Conservation (phyloP, 2,888 invertebrate genomes). For the Neoitamus cyanurus region DNA sequence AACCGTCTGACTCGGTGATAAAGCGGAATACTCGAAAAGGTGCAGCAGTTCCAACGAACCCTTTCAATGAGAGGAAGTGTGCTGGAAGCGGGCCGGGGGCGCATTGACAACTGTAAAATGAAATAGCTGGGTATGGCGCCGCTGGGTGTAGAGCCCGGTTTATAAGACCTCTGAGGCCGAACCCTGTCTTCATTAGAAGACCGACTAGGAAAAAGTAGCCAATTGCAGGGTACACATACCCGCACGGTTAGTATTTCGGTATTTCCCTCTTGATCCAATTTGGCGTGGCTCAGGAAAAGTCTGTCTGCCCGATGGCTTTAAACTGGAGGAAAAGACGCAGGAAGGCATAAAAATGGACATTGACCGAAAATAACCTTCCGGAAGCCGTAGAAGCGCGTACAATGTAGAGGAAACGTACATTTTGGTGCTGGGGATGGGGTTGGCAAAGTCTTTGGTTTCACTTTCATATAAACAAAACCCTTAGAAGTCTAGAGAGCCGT, state of each 20-base stretch:
- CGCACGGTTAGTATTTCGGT: not conserved
- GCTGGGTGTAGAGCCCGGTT: not conserved
- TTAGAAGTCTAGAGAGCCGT: conserved; percentile 28
- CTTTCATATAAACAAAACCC: conserved; percentile 40
- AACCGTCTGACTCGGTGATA: not conserved
- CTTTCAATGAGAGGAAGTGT: not conserved
- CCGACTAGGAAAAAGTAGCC: not conserved
- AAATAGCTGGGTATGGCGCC: not conserved
- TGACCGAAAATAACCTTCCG: conserved; percentile 44
- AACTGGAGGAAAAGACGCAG: not conserved
- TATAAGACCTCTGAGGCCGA: not conserved
- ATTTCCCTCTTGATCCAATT: conserved; percentile 28
- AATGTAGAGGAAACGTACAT: not conserved
- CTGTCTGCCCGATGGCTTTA: not conserved
- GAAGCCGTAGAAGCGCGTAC: conserved; percentile 26
- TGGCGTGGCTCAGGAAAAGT: conserved; percentile 14
- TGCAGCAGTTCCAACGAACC: not conserved
- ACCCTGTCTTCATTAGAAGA: not conserved
- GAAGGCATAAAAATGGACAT: conserved; percentile 34
- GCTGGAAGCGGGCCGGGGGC: not conserved
- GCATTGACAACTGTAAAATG: not conserved
- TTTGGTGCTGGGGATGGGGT: not conserved
- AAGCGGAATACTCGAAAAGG: not conserved
- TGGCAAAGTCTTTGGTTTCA: conserved; percentile 36
- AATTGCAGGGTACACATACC: not conserved